Evolutionary conservation across 2,797 vertebrate species (phyloP).

Genomic region (Nyctibius grandis): DNA sequence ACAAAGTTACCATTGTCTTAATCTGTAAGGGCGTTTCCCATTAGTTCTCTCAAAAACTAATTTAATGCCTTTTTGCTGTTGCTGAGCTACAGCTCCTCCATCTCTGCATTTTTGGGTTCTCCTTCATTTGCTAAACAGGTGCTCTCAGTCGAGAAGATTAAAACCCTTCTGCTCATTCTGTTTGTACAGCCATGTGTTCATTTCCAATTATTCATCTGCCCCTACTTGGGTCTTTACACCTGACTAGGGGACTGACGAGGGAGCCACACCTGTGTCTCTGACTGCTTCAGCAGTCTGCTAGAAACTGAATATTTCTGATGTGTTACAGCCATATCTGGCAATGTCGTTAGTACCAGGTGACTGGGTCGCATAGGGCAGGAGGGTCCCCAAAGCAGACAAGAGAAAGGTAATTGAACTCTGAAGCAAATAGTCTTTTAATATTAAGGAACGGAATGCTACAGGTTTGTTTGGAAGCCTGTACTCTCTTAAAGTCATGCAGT

Average conservation of each 20-base stretch:
- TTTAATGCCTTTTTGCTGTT: background rate
- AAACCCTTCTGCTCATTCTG: background rate
- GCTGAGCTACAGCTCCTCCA: background rate
- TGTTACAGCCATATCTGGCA: background rate
- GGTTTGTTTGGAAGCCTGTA: background rate
- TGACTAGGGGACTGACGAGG: background rate
- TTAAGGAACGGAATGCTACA: background rate
- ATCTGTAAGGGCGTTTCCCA: background rate
- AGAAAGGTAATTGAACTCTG: background rate
- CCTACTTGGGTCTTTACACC: background rate
- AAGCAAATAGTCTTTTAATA: constrained; percentile 9
- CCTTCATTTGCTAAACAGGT: background rate
- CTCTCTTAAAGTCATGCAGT: background rate
- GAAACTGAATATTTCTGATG: background rate
- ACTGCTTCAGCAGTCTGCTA: background rate
- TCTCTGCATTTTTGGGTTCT: background rate
- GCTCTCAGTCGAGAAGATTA: background rate
- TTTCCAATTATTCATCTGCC: background rate
- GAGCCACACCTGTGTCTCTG: background rate
- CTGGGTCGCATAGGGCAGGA: background rate
- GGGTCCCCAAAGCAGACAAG: background rate
- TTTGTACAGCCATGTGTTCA: background rate
- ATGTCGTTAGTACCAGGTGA: background rate
- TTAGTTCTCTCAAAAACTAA: background rate
- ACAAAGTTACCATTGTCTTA: background rate